Percentiles rank a stretch among this genome's conserved stretches.
Conservation (phyloP, 2,888 invertebrate genomes). For the Harpalus rufipes region DNA sequence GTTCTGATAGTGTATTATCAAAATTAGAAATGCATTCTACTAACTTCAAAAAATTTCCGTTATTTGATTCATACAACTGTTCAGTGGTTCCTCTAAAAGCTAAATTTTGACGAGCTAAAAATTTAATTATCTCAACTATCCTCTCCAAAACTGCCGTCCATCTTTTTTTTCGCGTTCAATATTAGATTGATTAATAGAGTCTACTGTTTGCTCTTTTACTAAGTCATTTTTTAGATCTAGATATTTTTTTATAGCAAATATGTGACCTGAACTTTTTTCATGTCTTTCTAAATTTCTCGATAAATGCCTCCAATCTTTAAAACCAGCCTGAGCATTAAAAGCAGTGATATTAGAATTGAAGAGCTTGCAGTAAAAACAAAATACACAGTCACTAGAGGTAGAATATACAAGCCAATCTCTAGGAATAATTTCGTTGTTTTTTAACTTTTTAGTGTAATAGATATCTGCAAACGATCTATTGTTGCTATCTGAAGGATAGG, state of each 20-base stretch:
- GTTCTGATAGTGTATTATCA: constrained; percentile 32
- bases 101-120: constrained; percentile 16
- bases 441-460: background rate
- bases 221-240: background rate
- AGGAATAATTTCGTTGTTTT: background rate
- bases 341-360: background rate
- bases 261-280: background rate
- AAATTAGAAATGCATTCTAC: constrained; percentile 64
- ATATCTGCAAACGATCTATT: background rate
- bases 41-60: constrained; percentile 64
- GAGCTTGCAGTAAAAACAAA: background rate
- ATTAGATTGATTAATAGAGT: background rate
- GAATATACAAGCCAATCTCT: background rate
- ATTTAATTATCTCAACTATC: background rate
- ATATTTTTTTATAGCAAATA: background rate
- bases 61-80: constrained; percentile 45
- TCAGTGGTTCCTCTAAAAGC: constrained; percentile 56
- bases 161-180: background rate
- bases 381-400: background rate
- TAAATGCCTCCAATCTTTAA: background rate
- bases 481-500: background rate
- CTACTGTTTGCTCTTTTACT: background rate
- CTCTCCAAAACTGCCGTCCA: background rate
- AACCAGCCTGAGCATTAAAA: background rate
- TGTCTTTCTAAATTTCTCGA: background rate